Base-by-base conservation (phyloP, 1,140 invertebrate species). In the Drosophila azteca region DNA sequence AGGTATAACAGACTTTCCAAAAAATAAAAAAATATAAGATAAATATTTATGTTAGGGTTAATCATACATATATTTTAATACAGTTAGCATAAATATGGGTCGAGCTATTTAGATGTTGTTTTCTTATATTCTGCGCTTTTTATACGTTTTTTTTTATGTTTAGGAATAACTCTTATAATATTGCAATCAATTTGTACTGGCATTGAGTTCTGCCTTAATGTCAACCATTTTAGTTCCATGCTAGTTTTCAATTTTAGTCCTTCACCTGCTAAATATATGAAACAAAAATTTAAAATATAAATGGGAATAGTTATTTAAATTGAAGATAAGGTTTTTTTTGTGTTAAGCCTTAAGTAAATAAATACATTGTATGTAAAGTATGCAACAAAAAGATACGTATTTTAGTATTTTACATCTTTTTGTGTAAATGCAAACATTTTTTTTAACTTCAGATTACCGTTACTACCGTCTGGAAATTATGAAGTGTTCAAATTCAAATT, bases 141-240 rank as follows among this genome's bases (percentile, higher is more conserved):
- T 6, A 90, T 77, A 15, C 91, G 74, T 55, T 90, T 91, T 24
- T 79, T 63, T 62, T 81, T 75, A 7, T 92, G 88, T 20, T 91
- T 92, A 7, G 91, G 91, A 2, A 91, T 74, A 11, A 91, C 72
- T 48, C 91, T 59, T 22, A 92, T 79, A 15, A 92, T 67, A 50
- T 92, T 82, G 13, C 81, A 90, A 50, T 92, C 91, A 43, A 92
- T 92, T 81, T 92, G 91, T 0, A 92, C 91, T 13, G 91, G 91
- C 90, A 92, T 91, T 8, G 91, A 90, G 15, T 88, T 90, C 54
- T 91, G 91, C 41, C 91, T 61, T 49, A 77, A 58, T 5, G 69
- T 69, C 2, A 79, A 49, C 89, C 89, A 90, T 11, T 64, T 85
- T 7, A 85, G 26, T 17, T 69, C 68, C 35, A 62, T 64, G 22